Percentiles rank a stretch among this genome's conserved stretches.
phyloP scores from a whole-genome alignment of 2,113 vertebrate genomes.

The Polypterus bichir region DNA sequence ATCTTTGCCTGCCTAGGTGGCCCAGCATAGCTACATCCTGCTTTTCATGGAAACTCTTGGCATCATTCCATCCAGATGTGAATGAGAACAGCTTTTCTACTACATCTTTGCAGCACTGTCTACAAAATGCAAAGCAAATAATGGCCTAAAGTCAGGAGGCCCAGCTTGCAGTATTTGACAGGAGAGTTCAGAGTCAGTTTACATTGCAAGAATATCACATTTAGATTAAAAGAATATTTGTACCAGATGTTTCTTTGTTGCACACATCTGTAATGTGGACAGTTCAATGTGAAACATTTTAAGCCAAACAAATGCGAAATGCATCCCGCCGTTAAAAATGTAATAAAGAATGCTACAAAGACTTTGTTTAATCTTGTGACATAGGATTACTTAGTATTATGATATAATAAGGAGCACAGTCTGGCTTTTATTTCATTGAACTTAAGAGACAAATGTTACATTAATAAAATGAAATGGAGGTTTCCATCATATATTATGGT shows the following conservation, averaged over 20 bases:
- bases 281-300: conserved; percentile 21
- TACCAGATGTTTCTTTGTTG: conserved; percentile 42
- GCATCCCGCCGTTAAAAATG: conserved; percentile 8
- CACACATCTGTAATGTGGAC: conserved; percentile 33
- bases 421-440: too few species aligned
- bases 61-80: neutral
- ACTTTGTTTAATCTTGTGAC: too few species aligned
- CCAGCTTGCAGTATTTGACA: conserved; percentile 27
- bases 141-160: conserved; percentile 34
- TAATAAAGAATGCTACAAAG: too few species aligned
- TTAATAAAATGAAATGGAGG: neutral
- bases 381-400: too few species aligned
- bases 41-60: conserved; percentile 5
- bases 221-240: conserved; percentile 29
- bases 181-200: conserved; percentile 22
- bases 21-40: conserved; percentile 10
- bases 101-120: conserved; percentile 24
- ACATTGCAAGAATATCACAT: conserved; percentile 26
- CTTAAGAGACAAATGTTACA: too few species aligned
- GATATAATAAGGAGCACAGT: too few species aligned
- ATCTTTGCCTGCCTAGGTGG: conserved; percentile 18
- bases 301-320: conserved; percentile 22
- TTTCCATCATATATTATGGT: neutral
- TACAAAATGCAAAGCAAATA: conserved; percentile 31
- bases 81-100: neutral